These are phyloP conservation scores for Sitta carolinensis DNA, from an alignment of 2,797 vertebrate genomes.

Conservation along the genomic window DNA sequence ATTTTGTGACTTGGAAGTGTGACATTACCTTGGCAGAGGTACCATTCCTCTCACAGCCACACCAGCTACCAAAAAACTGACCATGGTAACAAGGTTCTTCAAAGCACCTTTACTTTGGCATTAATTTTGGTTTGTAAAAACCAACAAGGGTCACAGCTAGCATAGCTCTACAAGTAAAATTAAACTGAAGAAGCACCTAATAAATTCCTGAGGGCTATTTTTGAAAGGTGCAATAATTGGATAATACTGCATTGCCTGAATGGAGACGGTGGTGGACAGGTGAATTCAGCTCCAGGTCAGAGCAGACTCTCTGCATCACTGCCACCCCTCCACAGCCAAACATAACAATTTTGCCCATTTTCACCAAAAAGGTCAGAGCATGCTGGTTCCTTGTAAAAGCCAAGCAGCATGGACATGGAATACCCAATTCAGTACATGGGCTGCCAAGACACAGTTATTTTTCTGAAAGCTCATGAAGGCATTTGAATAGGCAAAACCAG, in stretches of 20 bases:
- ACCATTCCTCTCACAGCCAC: background rate
- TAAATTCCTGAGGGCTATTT: background rate
- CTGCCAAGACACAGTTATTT: background rate
- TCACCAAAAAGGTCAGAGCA: background rate
- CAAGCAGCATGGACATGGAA: background rate
- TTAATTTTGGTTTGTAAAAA: background rate
- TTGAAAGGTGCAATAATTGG: background rate
- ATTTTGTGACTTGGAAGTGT: background rate
- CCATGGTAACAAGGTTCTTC: fast-evolving
- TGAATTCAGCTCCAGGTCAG: background rate
- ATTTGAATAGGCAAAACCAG: constrained; percentile 24
- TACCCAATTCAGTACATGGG: background rate
- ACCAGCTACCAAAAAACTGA: background rate
- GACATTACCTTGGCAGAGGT: background rate
- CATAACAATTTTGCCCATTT: background rate
- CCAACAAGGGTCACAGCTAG: background rate
- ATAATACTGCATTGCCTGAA: fast-evolving
- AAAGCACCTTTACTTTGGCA: background rate
- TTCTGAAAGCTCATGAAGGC: background rate
- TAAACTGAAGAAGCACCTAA: background rate
- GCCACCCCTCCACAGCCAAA: background rate
- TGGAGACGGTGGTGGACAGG: background rate
- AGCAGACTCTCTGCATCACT: background rate
- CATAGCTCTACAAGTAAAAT: background rate
- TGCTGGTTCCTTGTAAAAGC: background rate